Conservation (phyloP, 2,797 vertebrate species). For the Hydrocynus forskahlii region DNA sequence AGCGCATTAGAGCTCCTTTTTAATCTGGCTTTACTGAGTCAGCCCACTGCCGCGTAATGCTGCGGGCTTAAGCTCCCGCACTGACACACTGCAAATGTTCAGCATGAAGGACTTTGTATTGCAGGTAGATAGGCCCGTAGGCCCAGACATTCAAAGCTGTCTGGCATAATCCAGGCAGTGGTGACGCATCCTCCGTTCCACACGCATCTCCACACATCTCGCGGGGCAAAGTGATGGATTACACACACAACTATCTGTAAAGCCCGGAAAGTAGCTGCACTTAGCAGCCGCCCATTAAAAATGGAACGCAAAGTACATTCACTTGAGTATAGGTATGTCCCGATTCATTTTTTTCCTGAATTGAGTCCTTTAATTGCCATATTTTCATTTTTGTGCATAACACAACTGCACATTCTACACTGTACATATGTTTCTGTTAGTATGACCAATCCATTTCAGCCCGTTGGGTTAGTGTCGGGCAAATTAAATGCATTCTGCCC, state of each 20-base stretch:
- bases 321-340: neutral
- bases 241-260: neutral
- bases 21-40: constrained; percentile 44
- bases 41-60: constrained; percentile 27
- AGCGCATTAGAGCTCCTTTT: constrained; percentile 29
- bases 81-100: constrained; percentile 12
- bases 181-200: neutral
- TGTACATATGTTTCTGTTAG: no score
- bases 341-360: neutral
- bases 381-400: no score
- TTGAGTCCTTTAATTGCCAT: neutral
- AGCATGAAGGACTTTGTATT: neutral
- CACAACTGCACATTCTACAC: no score
- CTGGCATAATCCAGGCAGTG: neutral
- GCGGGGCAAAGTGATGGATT: neutral
- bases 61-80: constrained; percentile 24
- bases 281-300: neutral
- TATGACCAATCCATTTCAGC: no score
- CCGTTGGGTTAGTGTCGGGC: no score
- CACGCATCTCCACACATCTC: neutral
- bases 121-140: neutral
- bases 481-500: no score
- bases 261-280: neutral
- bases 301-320: neutral
- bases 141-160: neutral